These are phyloP conservation scores for Tiliacea aurago DNA, from an alignment of 2,888 invertebrate genomes.

Conservation along the genomic window DNA sequence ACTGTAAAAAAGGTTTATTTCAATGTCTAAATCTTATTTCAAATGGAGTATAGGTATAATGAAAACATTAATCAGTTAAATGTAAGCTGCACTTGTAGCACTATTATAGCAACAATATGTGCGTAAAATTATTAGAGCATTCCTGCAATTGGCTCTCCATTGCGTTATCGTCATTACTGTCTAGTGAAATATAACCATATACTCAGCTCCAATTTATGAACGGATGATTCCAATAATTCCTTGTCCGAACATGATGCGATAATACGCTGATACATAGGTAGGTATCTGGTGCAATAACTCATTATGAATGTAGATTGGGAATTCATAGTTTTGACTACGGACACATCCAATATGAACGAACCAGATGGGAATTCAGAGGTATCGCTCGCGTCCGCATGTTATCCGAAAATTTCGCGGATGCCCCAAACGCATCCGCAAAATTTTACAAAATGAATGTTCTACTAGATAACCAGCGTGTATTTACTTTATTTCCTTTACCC, in stretches of 20 bases:
- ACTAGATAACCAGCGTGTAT: background rate
- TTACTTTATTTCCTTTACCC: background rate
- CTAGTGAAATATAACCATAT: constrained; percentile 23
- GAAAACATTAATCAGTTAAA: constrained; percentile 42
- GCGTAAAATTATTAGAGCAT: constrained; percentile 19
- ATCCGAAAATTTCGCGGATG: background rate
- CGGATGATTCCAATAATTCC: constrained; percentile 47
- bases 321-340: constrained; percentile 3
- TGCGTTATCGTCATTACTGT: constrained; percentile 42
- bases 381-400: background rate
- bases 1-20: no score
- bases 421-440: background rate
- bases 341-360: constrained; percentile 3
- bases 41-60: no score
- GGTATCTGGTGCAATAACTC: constrained; percentile 21
- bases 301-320: background rate
- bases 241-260: constrained; percentile 25
- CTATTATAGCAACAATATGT: constrained; percentile 17
- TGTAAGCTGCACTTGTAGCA: constrained; percentile 3
- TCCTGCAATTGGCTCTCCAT: constrained; percentile 19
- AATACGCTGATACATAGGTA: constrained; percentile 6
- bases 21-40: no score
- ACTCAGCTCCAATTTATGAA: constrained; percentile 46
- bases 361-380: background rate
- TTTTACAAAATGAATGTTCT: background rate